phyloP scores from a whole-genome alignment of 2,888 invertebrate species.

The Latrodectus elegans region DNA sequence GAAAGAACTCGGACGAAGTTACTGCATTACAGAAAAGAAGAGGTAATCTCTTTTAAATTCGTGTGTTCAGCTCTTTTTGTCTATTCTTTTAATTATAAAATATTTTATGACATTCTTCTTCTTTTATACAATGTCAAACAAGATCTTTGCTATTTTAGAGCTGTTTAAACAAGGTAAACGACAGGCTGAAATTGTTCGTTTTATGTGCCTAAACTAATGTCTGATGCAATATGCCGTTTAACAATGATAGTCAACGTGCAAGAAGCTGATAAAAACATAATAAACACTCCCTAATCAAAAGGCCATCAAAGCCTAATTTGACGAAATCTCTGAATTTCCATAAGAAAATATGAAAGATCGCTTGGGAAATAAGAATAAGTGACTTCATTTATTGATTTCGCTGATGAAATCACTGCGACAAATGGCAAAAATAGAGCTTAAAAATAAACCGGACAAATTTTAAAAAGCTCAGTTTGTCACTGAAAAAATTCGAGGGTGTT shows the following conservation, averaged over 20 bases:
- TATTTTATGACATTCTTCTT: background rate
- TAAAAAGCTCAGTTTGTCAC: background rate
- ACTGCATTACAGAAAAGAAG: too few relatives aligned
- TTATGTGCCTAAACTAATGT: background rate
- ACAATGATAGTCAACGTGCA: background rate
- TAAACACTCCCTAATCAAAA: background rate
- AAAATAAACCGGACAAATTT: background rate
- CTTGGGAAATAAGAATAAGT: background rate
- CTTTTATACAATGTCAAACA: background rate
- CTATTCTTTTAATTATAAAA: too few relatives aligned
- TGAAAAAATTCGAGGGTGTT: background rate
- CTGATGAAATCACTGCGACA: background rate
- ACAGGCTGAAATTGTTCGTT: constrained; percentile 1
- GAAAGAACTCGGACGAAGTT: too few relatives aligned
- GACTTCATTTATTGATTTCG: too few relatives aligned
- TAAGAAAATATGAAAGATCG: background rate
- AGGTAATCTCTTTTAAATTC: too few relatives aligned
- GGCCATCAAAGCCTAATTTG: background rate
- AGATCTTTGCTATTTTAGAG: background rate
- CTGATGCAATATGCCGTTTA: background rate
- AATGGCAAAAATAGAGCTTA: background rate
- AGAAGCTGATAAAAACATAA: background rate
- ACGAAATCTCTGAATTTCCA: background rate
- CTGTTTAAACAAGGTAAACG: background rate
- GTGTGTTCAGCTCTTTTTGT: too few relatives aligned